phyloP scores from a whole-genome alignment of 1,140 invertebrate species.

The Procambarus virginalis region DNA sequence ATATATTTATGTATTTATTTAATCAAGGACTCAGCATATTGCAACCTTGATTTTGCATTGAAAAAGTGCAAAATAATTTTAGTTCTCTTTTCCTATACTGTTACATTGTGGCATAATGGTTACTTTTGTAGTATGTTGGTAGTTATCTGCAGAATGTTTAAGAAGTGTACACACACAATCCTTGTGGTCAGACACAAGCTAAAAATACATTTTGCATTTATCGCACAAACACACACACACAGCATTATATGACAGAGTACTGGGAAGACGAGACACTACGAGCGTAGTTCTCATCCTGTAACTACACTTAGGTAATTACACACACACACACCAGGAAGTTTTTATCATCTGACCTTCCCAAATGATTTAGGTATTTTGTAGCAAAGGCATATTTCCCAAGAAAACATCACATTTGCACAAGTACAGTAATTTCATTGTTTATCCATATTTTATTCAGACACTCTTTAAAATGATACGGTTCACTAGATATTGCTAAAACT shows the following conservation, averaged over 20 bases:
- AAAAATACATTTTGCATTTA: constrained; percentile 37
- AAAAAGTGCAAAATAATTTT: constrained; percentile 57
- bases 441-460: not conserved
- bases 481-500: not conserved
- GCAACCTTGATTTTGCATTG: constrained; percentile 45
- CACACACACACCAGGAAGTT: constrained; percentile 1
- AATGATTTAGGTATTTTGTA: constrained; percentile 28
- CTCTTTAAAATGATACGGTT: not conserved
- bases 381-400: not conserved
- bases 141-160: not conserved
- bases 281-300: no score
- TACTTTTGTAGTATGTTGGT: constrained; percentile 14
- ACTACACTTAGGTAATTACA: no score
- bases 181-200: not conserved
- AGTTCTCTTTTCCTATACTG: constrained; percentile 13
- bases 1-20: constrained; percentile 26
- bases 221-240: not conserved
- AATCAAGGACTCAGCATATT: constrained; percentile 38
- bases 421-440: not conserved
- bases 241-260: no score
- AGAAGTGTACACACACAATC: not conserved
- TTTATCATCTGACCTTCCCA: constrained; percentile 20
- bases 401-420: not conserved
- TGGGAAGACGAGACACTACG: no score
- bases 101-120: constrained; percentile 10